Conservation (phyloP, 2,113 vertebrate species). For the Delphinus delphis region DNA sequence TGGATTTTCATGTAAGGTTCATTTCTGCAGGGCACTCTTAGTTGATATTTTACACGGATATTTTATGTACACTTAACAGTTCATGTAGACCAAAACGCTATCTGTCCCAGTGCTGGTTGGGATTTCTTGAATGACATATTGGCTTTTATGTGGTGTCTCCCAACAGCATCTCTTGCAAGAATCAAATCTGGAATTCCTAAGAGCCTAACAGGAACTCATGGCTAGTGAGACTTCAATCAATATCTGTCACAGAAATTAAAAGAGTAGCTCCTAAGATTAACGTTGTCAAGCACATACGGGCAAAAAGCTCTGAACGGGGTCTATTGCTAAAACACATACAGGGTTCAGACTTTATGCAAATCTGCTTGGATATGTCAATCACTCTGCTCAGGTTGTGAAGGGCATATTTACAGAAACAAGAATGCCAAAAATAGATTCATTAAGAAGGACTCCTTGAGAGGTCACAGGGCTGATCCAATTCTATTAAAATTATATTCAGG, state of each 20-base stretch:
- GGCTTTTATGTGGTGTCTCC: not conserved
- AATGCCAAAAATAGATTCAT: slow-evolving; percentile 17
- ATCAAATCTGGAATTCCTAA: slow-evolving; percentile 23
- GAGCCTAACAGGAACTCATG: not conserved
- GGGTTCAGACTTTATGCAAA: not conserved
- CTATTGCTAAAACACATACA: slow-evolving; percentile 19
- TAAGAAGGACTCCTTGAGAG: not conserved
- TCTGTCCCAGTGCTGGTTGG: not conserved
- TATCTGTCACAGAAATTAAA: slow-evolving; percentile 36
- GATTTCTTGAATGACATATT: slow-evolving; percentile 33
- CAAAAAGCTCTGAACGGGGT: not conserved
- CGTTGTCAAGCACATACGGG: not conserved
- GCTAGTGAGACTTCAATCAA: not conserved
- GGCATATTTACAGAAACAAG: slow-evolving; percentile 26
- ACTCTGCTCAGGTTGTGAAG: not conserved
- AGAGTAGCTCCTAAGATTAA: slow-evolving; percentile 5
- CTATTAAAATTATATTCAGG: slow-evolving; percentile 27
- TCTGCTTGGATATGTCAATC: not conserved
- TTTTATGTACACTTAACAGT: not conserved
- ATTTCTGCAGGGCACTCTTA: not conserved
- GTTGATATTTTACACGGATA: not conserved
- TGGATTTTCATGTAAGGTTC: not conserved
- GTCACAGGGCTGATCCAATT: not conserved
- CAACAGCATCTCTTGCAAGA: not conserved
- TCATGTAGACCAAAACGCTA: not conserved